Conservation (phyloP, 1,140 invertebrate species). For the Branchinecta lynchi region DNA sequence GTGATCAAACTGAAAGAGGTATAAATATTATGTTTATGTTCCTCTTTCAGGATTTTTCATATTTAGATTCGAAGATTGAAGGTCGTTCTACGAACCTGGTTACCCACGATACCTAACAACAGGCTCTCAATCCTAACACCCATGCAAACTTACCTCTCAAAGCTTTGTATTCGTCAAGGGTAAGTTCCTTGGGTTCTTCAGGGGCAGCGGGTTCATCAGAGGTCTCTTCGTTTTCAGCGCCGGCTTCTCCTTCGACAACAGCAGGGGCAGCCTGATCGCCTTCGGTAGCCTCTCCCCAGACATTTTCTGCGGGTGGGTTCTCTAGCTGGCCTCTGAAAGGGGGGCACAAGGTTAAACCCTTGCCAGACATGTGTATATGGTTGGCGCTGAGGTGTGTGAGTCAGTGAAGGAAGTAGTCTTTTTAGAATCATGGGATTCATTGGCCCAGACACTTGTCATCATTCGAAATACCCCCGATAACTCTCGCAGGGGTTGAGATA, state of each 20-base stretch:
- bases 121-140: too few relatives aligned
- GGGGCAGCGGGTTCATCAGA: slow-evolving; percentile 19
- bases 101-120: too few relatives aligned
- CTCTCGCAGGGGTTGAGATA: too few relatives aligned
- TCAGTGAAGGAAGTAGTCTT: background rate
- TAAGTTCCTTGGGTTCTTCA: slow-evolving; percentile 41
- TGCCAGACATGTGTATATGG: too few relatives aligned
- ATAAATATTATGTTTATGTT: too few relatives aligned
- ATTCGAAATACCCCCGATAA: too few relatives aligned
- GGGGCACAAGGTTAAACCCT: background rate
- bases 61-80: too few relatives aligned
- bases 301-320: slow-evolving; percentile 15
- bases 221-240: slow-evolving; percentile 11
- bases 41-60: too few relatives aligned
- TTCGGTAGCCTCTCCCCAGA: slow-evolving; percentile 25
- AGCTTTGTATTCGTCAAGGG: slow-evolving; percentile 77
- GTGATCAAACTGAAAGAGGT: too few relatives aligned
- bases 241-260: slow-evolving; percentile 20
- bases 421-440: background rate
- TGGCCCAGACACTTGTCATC: background rate
- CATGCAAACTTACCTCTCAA: slow-evolving; percentile 35
- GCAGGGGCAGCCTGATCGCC: slow-evolving; percentile 23
- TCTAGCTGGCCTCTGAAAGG: slow-evolving; percentile 15
- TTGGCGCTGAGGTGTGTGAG: background rate
- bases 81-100: too few relatives aligned